These are phyloP conservation scores for Clarias fuscus DNA, from an alignment of 2,797 vertebrate species.

Conservation along the genomic window DNA sequence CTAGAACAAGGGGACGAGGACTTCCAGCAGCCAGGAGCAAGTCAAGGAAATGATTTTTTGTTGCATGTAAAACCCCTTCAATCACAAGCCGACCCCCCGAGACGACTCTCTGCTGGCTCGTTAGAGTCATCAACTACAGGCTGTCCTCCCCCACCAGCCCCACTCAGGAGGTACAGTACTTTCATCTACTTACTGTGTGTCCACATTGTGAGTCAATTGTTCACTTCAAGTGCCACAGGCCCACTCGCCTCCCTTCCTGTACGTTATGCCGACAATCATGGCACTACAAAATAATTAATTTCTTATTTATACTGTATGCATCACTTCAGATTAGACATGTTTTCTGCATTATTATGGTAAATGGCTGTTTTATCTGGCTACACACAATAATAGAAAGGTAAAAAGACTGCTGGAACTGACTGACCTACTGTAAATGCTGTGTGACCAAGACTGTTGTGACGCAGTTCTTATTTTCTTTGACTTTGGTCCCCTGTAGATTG, in stretches of 20 bases:
- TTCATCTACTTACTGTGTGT: not conserved
- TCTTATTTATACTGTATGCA: not conserved
- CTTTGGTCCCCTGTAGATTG: slow-evolving; percentile 71
- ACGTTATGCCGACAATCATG: not conserved
- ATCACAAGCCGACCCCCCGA: slow-evolving; percentile 71
- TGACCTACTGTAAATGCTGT: not conserved
- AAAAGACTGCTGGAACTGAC: slow-evolving; percentile 5
- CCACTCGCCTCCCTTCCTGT: not conserved
- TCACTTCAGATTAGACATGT: not conserved
- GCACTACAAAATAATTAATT: not conserved
- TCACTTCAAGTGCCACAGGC: not conserved
- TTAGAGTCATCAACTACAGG: slow-evolving; percentile 70
- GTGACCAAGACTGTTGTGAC: not conserved
- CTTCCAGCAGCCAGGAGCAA: slow-evolving; percentile 61
- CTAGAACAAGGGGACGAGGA: slow-evolving; percentile 83
- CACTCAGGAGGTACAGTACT: slow-evolving; percentile 83
- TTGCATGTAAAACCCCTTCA: slow-evolving; percentile 72
- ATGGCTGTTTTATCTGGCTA: not conserved
- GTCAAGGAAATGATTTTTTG: slow-evolving; percentile 64
- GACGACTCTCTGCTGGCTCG: slow-evolving; percentile 77
- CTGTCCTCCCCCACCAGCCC: slow-evolving; percentile 72
- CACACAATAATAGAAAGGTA: not conserved
- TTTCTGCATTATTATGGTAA: not conserved
- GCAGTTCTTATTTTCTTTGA: slow-evolving; percentile 54
- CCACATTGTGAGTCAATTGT: too few species aligned